Evolutionary conservation across 2,888 invertebrate genomes (phyloP), one percentile per base, ranked within the genome.

Genomic region (Apeira syringaria): DNA sequence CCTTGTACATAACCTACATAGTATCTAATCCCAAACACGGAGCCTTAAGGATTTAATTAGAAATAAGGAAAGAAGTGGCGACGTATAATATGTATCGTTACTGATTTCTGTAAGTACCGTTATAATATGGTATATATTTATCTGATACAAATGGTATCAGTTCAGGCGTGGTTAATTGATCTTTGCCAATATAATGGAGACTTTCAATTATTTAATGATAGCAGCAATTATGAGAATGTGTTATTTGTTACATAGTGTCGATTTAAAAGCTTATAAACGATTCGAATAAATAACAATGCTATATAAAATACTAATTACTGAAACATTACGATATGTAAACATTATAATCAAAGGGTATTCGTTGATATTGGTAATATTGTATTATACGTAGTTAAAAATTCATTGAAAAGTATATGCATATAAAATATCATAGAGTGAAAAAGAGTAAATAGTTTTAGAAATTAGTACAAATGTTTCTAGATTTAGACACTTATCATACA

Each of bases 301-400:
- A 8, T 15, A 7, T 10, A 13, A 26, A n/a, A 15, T 13, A 32
- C 12, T 33, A n/a, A n/a, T n/a, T n/a, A 44, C 24, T 24, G 22
- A 37, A 33, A 33, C 32, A 37, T 32, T 22, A 25, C 37, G 38
- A 44, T 44, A 44, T 44, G 44, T 38, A 34, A 44, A 38, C 13
- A 13, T 38, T 34, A 38, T 29, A 38, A 6, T 35, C 15, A 11
- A 33, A 20, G 25, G 29, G 34, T 44, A 38, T 44, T 44, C 34
- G 29, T 38, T 38, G 33, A 38, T 31, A 42, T 39, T 38, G 33
- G 35, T 31, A 42, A 35, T 29, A 42, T 12, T 32, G 5, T 31
- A 28, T 11, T 41, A 34, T 22, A 36, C 27, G 37, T 22, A 33
- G 30, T 15, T 20, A 34, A 22, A 39, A 40, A 18, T 8, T 3